A percentile compares a stretch with the other conserved stretches of the same genome.
These are phyloP conservation scores for Otocyon megalotis DNA, from an alignment of 2,113 vertebrate genomes.

Conservation along the genomic window DNA sequence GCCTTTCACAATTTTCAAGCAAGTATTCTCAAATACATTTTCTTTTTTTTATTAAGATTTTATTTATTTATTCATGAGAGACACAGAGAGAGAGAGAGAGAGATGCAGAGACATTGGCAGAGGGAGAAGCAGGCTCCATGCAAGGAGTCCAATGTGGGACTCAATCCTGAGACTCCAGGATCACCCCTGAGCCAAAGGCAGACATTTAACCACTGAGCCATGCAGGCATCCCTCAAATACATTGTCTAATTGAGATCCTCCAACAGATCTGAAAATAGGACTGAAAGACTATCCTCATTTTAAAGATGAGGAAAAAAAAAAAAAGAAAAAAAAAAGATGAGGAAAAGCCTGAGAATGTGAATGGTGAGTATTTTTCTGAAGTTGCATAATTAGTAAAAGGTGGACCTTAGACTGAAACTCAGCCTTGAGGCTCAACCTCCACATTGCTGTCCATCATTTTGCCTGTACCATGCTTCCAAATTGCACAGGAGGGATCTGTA, in stretches of 20 bases:
- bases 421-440: neutral
- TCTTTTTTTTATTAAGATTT: neutral
- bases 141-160: too few species aligned
- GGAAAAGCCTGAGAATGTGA: neutral
- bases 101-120: too few species aligned
- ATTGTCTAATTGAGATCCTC: neutral
- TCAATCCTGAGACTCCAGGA: too few species aligned
- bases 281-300: neutral
- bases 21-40: neutral
- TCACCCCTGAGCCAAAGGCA: too few species aligned
- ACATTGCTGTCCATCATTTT: too few species aligned
- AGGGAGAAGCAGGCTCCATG: too few species aligned
- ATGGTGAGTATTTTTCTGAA: neutral
- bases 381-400: neutral
- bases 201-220: too few species aligned
- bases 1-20: too few species aligned
- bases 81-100: too few species aligned
- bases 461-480: neutral
- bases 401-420: neutral
- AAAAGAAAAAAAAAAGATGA: too few species aligned
- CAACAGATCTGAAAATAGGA: neutral
- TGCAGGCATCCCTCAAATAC: neutral
- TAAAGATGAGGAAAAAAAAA: neutral
- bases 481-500: neutral
- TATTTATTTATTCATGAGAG: too few species aligned